Base-by-base conservation (phyloP, 2,797 vertebrate genomes). In the Apodemus agrarius region DNA sequence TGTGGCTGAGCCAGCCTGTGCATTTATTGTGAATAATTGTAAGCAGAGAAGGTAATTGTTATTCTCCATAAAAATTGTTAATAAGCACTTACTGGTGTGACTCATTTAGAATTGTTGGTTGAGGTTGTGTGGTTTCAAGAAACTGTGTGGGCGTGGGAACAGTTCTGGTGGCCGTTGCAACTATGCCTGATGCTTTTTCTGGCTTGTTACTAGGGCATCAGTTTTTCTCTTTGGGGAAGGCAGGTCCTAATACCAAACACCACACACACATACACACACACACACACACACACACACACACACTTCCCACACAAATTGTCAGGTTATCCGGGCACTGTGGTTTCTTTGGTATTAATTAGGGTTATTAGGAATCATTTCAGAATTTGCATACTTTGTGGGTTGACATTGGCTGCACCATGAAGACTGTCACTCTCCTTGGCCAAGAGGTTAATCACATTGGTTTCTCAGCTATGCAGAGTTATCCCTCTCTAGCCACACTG, bases 51-150 rank as follows among this genome's bases (percentile, higher is more conserved):
- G 90, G 54, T 80, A 97, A 96, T 92, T 59, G 72, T 93, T 97
- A 88, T 96, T 63, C 80, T 96, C 95, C n/a, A 61, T 76, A 86
- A 93, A 96, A 97, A 90, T 43, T 96, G 81, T 93, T 97, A 92
- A 95, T 97, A 92, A 84, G 43, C 84, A 90, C 97, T 95, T 97
- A 93, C 96, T 96, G 97, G 96, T 94, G 89, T 93, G 91, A 79
- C 79, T 63, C 31, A 26, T 97, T 98, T 93, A 97, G 97, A 97
- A 97, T 96, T 94, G 95, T 81, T 76, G 83, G 96, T 90, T 98
- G 86, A 95, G 67, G 82, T 89, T 97, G 89, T 96, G 90, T 0
- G 0, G 88, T 95, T 92, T 98, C 96, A 97, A 97, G 97, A 97
- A 98, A 96, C 94, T 97, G 43, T 96, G 87, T 93, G 96, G 94